phyloP scores from a whole-genome alignment of 2,797 vertebrate genomes.

The Falco novaeseelandiae region DNA sequence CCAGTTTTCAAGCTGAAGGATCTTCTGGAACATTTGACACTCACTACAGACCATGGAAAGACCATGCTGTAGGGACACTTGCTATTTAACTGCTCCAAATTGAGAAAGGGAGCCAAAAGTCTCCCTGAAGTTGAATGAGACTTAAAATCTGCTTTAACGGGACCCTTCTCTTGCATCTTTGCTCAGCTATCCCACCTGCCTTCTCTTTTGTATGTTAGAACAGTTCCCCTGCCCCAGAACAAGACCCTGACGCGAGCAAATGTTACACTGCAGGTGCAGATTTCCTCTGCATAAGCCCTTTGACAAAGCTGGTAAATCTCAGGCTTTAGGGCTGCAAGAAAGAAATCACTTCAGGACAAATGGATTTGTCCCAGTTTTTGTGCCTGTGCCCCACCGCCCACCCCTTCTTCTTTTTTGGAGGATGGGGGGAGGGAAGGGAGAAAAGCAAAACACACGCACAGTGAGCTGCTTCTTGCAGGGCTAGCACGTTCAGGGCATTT shows the following conservation, averaged over 20 bases:
- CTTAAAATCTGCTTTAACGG: not conserved
- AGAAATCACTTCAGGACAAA: not conserved
- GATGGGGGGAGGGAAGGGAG: too few relatives aligned
- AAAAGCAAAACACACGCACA: not conserved
- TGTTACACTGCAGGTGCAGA: not conserved
- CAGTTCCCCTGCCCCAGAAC: too few relatives aligned
- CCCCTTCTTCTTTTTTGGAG: not conserved
- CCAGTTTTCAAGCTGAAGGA: not conserved
- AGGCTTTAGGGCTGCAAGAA: not conserved
- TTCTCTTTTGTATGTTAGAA: not conserved
- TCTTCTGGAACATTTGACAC: not conserved
- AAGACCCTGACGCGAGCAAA: not conserved
- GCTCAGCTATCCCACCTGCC: not conserved
- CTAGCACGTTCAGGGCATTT: not conserved
- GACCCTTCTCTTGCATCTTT: not conserved
- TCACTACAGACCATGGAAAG: not conserved
- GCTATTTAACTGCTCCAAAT: not conserved
- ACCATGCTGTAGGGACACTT: too few relatives aligned
- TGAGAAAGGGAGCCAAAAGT: not conserved
- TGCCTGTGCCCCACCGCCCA: too few relatives aligned
- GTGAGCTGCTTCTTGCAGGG: not conserved
- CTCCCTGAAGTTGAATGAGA: not conserved
- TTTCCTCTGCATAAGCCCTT: not conserved
- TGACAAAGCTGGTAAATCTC: not conserved
- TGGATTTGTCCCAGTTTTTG: not conserved